A percentile compares a stretch with the other conserved stretches of the same genome.
Conservation (phyloP, 2,797 vertebrate genomes). For the Tapera naevia region DNA sequence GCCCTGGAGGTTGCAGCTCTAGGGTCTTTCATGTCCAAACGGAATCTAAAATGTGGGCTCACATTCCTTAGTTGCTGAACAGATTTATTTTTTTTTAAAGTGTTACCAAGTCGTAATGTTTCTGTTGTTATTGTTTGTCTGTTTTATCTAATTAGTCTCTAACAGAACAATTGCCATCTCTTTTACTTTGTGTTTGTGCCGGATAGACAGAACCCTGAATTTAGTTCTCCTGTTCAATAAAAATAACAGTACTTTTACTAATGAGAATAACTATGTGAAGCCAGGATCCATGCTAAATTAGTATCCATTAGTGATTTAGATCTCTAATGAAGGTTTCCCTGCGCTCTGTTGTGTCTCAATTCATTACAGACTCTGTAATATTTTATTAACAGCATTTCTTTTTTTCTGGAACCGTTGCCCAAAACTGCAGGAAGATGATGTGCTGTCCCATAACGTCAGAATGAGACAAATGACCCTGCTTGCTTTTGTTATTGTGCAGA, state of each 20-base stretch:
- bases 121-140: background rate
- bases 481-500: constrained; percentile 17
- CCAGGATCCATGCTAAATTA: constrained; percentile 19
- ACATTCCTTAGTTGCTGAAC: background rate
- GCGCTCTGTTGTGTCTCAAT: background rate
- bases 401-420: background rate
- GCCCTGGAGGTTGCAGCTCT: background rate
- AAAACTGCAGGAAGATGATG: background rate
- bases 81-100: background rate
- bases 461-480: constrained; percentile 20
- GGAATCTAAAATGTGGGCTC: background rate
- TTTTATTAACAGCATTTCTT: background rate
- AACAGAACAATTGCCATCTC: background rate
- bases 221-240: background rate
- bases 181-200: background rate
- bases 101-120: background rate
- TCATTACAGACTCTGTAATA: background rate
- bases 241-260: constrained; percentile 7
- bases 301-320: constrained; percentile 6
- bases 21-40: background rate
- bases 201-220: background rate
- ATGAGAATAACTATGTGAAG: background rate
- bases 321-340: constrained; percentile 11
- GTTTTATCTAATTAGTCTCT: background rate
- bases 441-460: background rate